Base-by-base conservation (phyloP, 2,113 vertebrate genomes). In the Proterorhinus semilunaris region DNA sequence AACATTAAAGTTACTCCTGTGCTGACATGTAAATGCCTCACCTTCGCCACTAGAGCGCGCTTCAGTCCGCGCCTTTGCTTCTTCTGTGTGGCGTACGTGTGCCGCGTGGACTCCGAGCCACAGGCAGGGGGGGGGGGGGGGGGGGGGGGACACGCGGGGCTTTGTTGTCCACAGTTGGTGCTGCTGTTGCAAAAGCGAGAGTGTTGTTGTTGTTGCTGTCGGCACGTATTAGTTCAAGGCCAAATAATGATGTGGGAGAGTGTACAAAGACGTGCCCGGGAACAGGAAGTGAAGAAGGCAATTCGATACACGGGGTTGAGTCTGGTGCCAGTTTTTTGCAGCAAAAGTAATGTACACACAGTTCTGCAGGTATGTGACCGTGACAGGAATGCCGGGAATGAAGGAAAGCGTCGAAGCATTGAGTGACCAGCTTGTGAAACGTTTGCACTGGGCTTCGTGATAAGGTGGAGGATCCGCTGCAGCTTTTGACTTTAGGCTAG, bases 251-350 rank as follows among this genome's bases (percentile, higher is more conserved):
- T 36, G 2, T 5, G 27, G 27, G 27, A 36, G 13, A 16, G 10
- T 27, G 0, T 36, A 6, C 44, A 5, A 0, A 9, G 13, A 13
- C 12, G 8, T 1, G 15, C 43, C 43, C 0, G 0, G 2, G 2
- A 2, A 8, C 6, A 2, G 6, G 6, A 36, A 4, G 44, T n/a
- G 10, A 61, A 3, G 16, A 16, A 5, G 17, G 16, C n/a, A 36
- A 54, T 9, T 6, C 15, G 16, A 59, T 11, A 61, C 7, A 6
- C 57, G n/a, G 57, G 57, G 43, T 11, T 43, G 36, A 15, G 8
- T 6, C 7, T 57, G 21, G 36, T 59, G 49, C 49, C 5, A 43
- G 11, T 58, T 55, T 55, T n/a, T 17, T 52, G 6, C 6, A 8
- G 15, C 7, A 7, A 6, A 50, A 50, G 3, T 50, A 11, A 0